Percentiles rank a stretch among this genome's conserved stretches.
These are phyloP conservation scores for Elgaria multicarinata DNA, from an alignment of 2,113 vertebrate genomes.

Conservation along the genomic window DNA sequence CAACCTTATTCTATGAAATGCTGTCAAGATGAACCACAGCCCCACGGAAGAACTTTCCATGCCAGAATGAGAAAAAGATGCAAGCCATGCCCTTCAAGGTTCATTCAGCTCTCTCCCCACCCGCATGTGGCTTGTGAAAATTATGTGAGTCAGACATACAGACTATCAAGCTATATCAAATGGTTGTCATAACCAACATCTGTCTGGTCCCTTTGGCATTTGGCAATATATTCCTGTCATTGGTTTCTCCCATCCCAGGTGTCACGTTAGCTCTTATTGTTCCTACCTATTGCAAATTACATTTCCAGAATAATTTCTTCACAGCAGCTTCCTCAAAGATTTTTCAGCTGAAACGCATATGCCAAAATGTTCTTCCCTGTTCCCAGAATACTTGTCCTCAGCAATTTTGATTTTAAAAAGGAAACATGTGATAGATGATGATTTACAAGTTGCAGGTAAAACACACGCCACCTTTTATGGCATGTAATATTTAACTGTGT, in stretches of 20 bases:
- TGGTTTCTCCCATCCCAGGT: background rate
- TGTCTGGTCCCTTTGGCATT: background rate
- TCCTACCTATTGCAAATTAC: background rate
- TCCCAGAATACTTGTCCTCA: background rate
- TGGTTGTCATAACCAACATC: background rate
- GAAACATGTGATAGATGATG: background rate
- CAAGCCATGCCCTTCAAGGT: background rate
- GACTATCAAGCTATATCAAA: background rate
- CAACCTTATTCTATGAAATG: background rate
- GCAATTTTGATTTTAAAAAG: accelerated
- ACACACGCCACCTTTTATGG: background rate
- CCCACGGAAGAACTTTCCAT: background rate
- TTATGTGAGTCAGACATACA: background rate
- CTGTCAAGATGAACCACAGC: background rate
- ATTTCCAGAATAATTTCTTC: background rate
- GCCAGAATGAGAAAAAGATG: background rate
- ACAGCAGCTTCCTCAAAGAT: background rate
- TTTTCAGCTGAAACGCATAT: background rate
- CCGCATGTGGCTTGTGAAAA: background rate
- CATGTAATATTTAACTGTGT: accelerated
- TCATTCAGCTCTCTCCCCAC: background rate
- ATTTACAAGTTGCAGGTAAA: conserved; percentile 5
- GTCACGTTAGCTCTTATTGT: no score
- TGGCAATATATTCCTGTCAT: background rate
- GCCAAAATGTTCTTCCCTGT: background rate